Evolutionary conservation across 2,797 vertebrate genomes (phyloP), one percentile per base, ranked within the genome.

Genomic region (Miichthys miiuy): DNA sequence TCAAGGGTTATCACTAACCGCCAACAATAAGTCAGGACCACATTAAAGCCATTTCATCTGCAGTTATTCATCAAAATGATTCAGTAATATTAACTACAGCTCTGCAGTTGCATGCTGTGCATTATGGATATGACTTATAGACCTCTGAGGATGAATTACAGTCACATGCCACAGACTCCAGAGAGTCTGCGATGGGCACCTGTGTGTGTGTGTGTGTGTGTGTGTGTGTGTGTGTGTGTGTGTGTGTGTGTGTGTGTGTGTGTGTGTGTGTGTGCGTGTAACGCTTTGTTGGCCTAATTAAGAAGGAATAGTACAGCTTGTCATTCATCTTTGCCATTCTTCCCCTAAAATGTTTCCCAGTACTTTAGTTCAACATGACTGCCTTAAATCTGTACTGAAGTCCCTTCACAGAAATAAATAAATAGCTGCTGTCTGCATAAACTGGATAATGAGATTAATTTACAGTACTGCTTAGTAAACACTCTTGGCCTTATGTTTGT

Each of bases 31-130:
- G 85, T 92, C 91, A 91, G 82, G 75, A 81, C 50, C 81, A 69
- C 85, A 90, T 91, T 92, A 91, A 85, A 92, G 80, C 79, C 76
- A 80, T 88, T 90, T 86, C 85, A 83, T 87, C 90, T 81, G 86
- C 88, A 83, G 87, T 88, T 89, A 90, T 92, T 93, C 86, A 92
- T 94, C 87, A 91, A 78, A 92, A 77, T 88, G 87, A 91, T 87
- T 92, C 88, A 91, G 88, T 88, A 82, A 84, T 85, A 87, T 89
- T 89, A 93, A 88, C 91, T 80, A 77, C 78, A 3, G 56, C 72
- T 57, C 60, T 73, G 76, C 84, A 82, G 82, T 77, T 80, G 76
- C 77, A 83, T 73, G 80, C 76, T 9, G 68, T 82, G 88, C 87
- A 91, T 91, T 90, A 92, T 81, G 86, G 72, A 83, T 81, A 84